These are phyloP conservation scores for Drosophila aldrichi DNA, from an alignment of 2,888 invertebrate species.

Conservation along the genomic window DNA sequence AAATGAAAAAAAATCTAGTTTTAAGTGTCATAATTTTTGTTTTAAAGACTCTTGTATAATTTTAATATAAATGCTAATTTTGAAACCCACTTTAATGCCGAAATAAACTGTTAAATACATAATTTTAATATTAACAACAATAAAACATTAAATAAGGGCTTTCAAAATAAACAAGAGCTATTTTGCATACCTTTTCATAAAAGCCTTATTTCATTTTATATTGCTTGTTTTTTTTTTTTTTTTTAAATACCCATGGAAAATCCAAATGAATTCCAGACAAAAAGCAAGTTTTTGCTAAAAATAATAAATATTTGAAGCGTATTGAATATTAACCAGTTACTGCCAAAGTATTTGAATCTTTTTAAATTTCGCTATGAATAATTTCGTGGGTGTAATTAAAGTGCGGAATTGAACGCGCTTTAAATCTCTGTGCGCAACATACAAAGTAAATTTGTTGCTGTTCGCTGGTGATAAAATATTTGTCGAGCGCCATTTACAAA, in stretches of 20 bases:
- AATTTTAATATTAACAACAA: no score
- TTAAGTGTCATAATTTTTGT: no score
- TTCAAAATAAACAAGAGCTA: neutral
- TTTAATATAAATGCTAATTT: no score
- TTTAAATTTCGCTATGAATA: slow-evolving; percentile 28
- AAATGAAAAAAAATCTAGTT: neutral
- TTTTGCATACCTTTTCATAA: neutral
- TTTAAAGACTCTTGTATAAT: no score
- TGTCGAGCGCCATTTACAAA: slow-evolving; percentile 78
- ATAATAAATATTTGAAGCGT: slow-evolving; percentile 8
- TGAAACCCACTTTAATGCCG: no score
- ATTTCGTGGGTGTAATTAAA: slow-evolving; percentile 31
- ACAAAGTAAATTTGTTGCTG: slow-evolving; percentile 69
- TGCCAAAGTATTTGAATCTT: slow-evolving; percentile 12
- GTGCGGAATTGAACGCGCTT: slow-evolving; percentile 19
- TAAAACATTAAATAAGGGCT: neutral
- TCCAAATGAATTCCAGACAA: neutral
- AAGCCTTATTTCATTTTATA: neutral
- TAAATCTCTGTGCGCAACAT: slow-evolving; percentile 20
- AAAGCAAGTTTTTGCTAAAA: neutral
- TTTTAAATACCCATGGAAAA: neutral
- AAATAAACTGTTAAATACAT: no score
- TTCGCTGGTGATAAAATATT: slow-evolving; percentile 75
- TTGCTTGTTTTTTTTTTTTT: neutral
- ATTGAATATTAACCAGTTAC: slow-evolving; percentile 15